Percentiles rank a stretch among this genome's conserved stretches.
Evolutionary conservation across 2,797 vertebrate species (phyloP).

Genomic region (Cossypha dichroa): DNA sequence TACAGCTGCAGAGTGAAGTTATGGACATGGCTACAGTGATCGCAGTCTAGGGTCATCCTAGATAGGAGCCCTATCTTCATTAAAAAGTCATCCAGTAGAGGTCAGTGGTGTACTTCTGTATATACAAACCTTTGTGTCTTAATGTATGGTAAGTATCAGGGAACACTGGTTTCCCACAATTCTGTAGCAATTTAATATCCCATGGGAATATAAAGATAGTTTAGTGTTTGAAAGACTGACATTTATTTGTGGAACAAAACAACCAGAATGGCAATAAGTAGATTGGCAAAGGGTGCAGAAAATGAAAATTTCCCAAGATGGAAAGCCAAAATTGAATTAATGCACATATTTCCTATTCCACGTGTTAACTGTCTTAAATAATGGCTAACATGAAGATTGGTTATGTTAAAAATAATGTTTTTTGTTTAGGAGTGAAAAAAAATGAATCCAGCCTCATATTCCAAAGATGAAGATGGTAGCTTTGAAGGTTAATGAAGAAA

Average conservation of each 20-base stretch:
- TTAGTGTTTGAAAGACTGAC: not conserved
- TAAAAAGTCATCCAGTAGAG: conserved; percentile 16
- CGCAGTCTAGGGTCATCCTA: not conserved
- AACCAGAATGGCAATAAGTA: not conserved
- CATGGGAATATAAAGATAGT: not conserved
- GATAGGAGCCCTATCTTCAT: not conserved
- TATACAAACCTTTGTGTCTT: not conserved
- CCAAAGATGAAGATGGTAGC: not conserved
- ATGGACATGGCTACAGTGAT: accelerated
- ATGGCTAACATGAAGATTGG: not conserved
- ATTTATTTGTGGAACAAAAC: not conserved
- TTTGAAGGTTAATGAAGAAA: not conserved
- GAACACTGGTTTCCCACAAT: not conserved
- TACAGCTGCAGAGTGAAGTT: not conserved
- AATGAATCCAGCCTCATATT: not conserved
- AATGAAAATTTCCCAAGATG: not conserved
- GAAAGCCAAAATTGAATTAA: not conserved
- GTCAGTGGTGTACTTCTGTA: conserved; percentile 11
- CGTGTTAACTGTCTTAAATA: not conserved
- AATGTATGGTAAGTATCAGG: too few species aligned
- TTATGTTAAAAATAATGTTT: not conserved
- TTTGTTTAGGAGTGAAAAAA: not conserved
- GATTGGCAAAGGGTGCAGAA: not conserved
- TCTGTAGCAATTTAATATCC: not conserved
- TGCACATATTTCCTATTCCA: not conserved